Percentiles rank a stretch among this genome's conserved stretches.
These are phyloP conservation scores for Bovichtus variegatus DNA, from an alignment of 2,797 vertebrate genomes.

Conservation along the genomic window DNA sequence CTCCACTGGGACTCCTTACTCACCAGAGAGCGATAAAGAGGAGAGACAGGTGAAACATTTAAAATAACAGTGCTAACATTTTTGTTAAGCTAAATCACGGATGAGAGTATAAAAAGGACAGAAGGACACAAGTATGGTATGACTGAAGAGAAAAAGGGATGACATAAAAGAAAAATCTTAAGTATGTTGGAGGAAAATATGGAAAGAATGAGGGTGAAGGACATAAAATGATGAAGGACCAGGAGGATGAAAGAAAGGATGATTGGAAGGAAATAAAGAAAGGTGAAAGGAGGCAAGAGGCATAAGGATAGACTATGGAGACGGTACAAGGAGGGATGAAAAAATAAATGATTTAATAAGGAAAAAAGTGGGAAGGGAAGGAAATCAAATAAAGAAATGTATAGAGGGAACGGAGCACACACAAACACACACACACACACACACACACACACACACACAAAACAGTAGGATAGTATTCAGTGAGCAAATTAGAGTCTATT, in stretches of 20 bases:
- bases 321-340: neutral
- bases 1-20: neutral
- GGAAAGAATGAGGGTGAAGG: neutral
- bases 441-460: neutral
- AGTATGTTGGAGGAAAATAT: neutral
- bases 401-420: neutral
- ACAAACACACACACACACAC: neutral
- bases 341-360: neutral
- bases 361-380: neutral
- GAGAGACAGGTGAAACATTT: neutral
- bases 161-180: neutral
- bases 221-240: neutral
- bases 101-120: neutral
- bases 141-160: too few species aligned
- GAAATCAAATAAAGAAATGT: neutral
- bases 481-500: constrained; percentile 25
- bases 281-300: too few species aligned
- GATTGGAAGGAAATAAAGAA: too few species aligned
- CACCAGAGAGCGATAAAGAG: neutral
- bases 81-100: neutral
- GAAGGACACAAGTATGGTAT: too few species aligned
- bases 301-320: neutral
- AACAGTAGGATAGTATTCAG: neutral
- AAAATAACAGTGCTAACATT: neutral
- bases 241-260: neutral